Percentiles rank a stretch among this genome's conserved stretches.
These are phyloP conservation scores for Rhabdornis inornatus DNA, from an alignment of 2,113 vertebrate species.

Conservation along the genomic window DNA sequence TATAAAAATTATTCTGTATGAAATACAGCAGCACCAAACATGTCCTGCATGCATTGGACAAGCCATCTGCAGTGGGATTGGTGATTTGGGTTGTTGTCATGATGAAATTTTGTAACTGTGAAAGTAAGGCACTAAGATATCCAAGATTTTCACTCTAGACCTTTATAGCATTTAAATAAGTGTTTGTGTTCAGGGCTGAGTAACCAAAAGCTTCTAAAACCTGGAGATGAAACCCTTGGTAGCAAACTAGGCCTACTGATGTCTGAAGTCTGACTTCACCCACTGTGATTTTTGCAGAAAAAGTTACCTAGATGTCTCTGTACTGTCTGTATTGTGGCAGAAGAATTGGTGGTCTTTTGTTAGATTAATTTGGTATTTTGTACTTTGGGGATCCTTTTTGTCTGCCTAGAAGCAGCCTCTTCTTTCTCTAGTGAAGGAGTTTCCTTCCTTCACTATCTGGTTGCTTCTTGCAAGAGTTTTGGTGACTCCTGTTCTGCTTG, in stretches of 20 bases:
- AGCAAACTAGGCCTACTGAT: background rate
- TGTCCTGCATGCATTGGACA: fast-evolving
- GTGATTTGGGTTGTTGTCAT: background rate
- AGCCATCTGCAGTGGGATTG: background rate
- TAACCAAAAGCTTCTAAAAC: background rate
- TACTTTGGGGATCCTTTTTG: background rate
- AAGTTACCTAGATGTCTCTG: background rate
- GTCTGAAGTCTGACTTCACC: background rate
- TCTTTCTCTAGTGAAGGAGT: background rate
- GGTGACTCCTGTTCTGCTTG: background rate
- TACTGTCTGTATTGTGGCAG: background rate
- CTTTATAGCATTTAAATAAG: background rate
- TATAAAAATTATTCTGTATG: background rate
- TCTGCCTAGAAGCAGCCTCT: background rate
- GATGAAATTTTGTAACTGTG: background rate
- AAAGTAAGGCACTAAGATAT: background rate
- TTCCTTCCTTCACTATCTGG: background rate
- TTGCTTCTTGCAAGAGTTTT: background rate
- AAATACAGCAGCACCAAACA: background rate
- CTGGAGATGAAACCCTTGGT: background rate
- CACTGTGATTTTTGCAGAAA: background rate
- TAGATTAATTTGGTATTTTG: background rate
- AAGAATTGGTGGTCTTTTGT: background rate
- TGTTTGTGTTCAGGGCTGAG: background rate
- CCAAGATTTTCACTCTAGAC: background rate